Evolutionary conservation across 2,888 invertebrate genomes (phyloP), one percentile per base, ranked within the genome.

Genomic region (Lepidocyrtinus sp.): DNA sequence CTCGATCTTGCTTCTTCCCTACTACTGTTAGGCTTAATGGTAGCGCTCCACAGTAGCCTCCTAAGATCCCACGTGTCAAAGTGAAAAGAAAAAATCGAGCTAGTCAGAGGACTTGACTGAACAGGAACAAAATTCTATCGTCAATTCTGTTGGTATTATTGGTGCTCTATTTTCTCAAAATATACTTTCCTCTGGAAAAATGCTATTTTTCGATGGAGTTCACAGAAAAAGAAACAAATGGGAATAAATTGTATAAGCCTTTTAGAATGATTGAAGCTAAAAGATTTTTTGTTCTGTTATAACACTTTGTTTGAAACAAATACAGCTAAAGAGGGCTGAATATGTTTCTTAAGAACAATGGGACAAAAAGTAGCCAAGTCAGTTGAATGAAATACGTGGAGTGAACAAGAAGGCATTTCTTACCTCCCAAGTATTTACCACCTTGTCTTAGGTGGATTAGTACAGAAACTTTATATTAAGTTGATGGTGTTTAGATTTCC

Each of bases 221-320:
- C 36, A 24, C 1, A 19, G 61, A 46, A 67, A 75, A 68, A 69
- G 63, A 63, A 24, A 45, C 50, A 63, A 75, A 59, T 59, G 59
- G 59, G 15, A 22, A 59, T 19, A 59, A 59, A 59, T 21, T 59
- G 15, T 59, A 2, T 59, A 59, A 75, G 75, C 75, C 75, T 69
- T 75, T 75, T 75, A 59, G 75, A 75, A 75, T 69, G 75, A 75
- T 75, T 75, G 69, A 75, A 69, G 61, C 68, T 67, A 75, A 75
- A 67, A 67, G 74, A 67, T 75, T n/a, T 46, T 59, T 59, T 59
- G 59, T 59, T 59, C 59, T 67, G n/a, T 55, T 59, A 2, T 21
- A 46, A 59, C 55, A 63, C 50, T 72, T 27, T 50, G 46, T 63
- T 46, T 36, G 62, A 55, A 45, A 61, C 71, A 71, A 50, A 50